phyloP scores from a whole-genome alignment of 2,797 vertebrate species.

The Cryptoblepharus egeriae region DNA sequence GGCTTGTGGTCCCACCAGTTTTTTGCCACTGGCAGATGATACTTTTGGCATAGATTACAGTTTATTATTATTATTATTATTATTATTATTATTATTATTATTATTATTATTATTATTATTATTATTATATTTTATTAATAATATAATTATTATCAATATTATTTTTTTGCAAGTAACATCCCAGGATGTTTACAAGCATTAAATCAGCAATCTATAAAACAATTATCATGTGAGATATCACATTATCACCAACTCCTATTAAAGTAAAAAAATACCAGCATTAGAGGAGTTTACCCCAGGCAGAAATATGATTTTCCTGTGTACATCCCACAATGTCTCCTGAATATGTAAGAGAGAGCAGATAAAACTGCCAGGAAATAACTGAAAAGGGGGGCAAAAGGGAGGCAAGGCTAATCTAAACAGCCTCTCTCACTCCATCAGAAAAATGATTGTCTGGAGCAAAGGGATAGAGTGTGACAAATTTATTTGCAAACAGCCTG shows the following conservation, averaged over 20 bases:
- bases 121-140: not conserved
- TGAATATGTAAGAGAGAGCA: slow-evolving; percentile 50
- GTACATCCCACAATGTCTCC: not conserved
- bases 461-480: slow-evolving; percentile 32
- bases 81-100: no score
- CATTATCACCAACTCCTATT: no score
- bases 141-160: not conserved
- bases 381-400: slow-evolving; percentile 35
- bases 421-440: slow-evolving; percentile 19
- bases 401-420: slow-evolving; percentile 26
- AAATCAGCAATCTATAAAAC: no score
- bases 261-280: no score
- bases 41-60: no score
- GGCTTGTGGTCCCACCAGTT: no score
- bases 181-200: no score
- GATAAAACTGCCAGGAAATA: slow-evolving; percentile 41
- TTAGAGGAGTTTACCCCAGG: slow-evolving; percentile 37
- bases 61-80: no score
- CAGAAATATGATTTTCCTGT: slow-evolving; percentile 36
- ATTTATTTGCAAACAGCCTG: slow-evolving; percentile 46
- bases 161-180: no score
- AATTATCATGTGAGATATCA: no score
- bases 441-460: slow-evolving; percentile 18
- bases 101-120: no score
- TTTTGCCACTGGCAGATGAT: no score